Evolutionary conservation across 2,797 vertebrate genomes (phyloP), one percentile per base, ranked within the genome.

Genomic region (Pseudochirops cupreus): DNA sequence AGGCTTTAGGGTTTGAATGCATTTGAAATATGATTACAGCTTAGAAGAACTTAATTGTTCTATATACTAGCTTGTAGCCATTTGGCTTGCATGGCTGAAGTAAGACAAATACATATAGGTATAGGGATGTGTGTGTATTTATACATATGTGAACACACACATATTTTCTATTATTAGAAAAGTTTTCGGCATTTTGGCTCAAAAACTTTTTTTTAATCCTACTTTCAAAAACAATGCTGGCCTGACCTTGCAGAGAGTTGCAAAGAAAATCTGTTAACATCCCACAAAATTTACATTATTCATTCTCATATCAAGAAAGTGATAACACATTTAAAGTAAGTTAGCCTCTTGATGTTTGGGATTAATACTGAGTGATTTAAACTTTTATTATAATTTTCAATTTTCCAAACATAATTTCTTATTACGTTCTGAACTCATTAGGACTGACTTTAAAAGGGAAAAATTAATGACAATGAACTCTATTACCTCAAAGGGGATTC

Each of bases 221-320:
- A 59, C 92, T 95, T 89, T 50, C 4, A 90, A 94, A 94, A 96
- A 92, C 0, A 94, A 58, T 16, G 93, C 9, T 56, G 54, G 90
- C 59, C 94, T 82, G 94, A 46, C 4, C 50, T 91, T 90, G 57
- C 14, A 95, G 54, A 58, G 6, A 95, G 39, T 62, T 33, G 74
- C 82, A 57, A 57, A 29, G 91, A 89, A 87, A 74, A 95, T 26
- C 92, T 0, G 93, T 46, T 26, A 62, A 29, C 95, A 93, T 94
- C 57, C 50, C 92, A 96, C 31, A 96, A 95, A 95, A 93, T 53
- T n/a, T 58, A 82, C 21, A 31, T 56, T 96, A 12, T 55, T n/a
- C 74, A 96, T 89, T 92, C 90, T 96, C 93, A 96, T n/a, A 95
- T 93, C 56, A 93, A 94, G 39, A 18, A 94, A 24, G 31, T 56